phyloP scores from a whole-genome alignment of 2,888 invertebrate genomes.

The Apotomis turbidana region DNA sequence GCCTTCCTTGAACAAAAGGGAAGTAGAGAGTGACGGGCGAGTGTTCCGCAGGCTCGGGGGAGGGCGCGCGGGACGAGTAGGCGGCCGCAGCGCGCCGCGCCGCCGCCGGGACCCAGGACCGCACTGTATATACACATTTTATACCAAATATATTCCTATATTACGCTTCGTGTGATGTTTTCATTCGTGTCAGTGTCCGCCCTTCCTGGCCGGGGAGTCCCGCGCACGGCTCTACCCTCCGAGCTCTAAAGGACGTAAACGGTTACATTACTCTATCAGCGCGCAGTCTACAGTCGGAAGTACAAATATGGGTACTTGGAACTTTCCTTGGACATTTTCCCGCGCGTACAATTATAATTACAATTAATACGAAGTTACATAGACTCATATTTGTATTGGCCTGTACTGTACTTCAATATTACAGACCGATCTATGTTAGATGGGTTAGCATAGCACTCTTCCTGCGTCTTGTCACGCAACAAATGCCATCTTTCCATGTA shows the following conservation, averaged over 20 bases:
- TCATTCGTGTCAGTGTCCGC: slow-evolving; percentile 30
- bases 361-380: background rate
- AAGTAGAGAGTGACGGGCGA: slow-evolving; percentile 32
- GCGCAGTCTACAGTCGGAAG: background rate
- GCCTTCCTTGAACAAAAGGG: background rate
- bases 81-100: slow-evolving; percentile 16
- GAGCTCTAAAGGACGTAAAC: background rate
- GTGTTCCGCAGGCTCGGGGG: slow-evolving; percentile 49
- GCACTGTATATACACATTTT: slow-evolving; percentile 36
- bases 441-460: background rate
- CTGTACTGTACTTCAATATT: background rate
- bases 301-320: background rate
- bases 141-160: slow-evolving; percentile 42
- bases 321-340: no score
- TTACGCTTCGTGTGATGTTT: slow-evolving; percentile 42
- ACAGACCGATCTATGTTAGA: background rate
- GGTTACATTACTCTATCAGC: background rate
- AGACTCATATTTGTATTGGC: background rate
- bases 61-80: slow-evolving; percentile 40
- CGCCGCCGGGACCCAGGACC: slow-evolving; percentile 4
- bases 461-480: background rate
- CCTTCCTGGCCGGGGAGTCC: slow-evolving; percentile 4
- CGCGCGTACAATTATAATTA: no score
- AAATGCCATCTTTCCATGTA: background rate
- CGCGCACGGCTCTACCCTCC: background rate